A percentile compares a stretch with the other conserved stretches of the same genome.
Conservation (phyloP, 2,113 vertebrate species). For the Cryptoleucopteryx plumbea region DNA sequence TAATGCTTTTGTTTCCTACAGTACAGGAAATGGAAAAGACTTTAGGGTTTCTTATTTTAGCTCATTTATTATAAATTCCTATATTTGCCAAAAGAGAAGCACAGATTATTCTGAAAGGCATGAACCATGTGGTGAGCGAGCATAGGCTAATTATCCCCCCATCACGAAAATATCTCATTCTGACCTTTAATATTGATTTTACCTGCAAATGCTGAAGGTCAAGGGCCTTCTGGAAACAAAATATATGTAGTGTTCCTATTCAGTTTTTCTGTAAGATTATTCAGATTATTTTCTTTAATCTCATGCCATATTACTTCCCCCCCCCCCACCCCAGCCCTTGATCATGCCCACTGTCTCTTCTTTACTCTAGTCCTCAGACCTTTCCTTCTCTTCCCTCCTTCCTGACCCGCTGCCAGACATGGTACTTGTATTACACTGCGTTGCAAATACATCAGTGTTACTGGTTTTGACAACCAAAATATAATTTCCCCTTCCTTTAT, state of each 20-base stretch:
- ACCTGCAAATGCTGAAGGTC: not conserved
- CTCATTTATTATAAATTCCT: not conserved
- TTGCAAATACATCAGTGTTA: not conserved
- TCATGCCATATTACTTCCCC: not conserved
- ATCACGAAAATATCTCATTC: not conserved
- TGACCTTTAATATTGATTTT: not conserved
- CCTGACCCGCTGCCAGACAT: not conserved
- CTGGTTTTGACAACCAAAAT: not conserved
- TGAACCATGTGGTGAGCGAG: not conserved
- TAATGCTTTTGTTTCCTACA: not conserved
- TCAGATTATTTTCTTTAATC: not conserved
- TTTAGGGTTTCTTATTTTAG: not conserved
- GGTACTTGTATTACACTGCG: not conserved
- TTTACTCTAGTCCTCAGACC: not conserved
- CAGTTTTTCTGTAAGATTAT: not conserved
- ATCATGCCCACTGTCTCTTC: not conserved
- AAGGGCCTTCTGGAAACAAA: not conserved
- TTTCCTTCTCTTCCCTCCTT: not conserved
- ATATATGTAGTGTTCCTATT: not conserved
- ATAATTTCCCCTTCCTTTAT: not conserved
- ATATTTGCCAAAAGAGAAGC: not conserved
- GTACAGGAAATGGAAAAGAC: not conserved
- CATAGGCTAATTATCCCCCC: not conserved
- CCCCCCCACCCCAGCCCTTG: not conserved
- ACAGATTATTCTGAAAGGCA: not conserved